Conservation (phyloP, 2,888 invertebrate genomes). For the Timema podura region DNA sequence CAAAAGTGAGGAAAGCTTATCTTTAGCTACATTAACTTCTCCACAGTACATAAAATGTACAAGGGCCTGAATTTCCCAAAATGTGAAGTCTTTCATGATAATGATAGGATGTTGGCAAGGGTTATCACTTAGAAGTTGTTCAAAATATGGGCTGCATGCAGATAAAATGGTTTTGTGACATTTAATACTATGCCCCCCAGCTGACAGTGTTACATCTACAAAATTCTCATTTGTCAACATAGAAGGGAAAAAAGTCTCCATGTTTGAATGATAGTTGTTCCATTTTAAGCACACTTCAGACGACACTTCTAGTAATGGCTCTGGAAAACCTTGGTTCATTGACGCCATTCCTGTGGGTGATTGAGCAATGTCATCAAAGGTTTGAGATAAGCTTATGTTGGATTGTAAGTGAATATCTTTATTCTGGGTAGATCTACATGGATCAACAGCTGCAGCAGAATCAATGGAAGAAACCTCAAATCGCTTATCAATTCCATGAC, state of each 20-base stretch:
- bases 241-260: constrained; percentile 72
- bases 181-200: constrained; percentile 78
- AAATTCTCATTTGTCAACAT: constrained; percentile 74
- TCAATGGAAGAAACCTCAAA: too few species aligned
- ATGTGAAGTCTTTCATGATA: constrained; percentile 48
- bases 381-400: too few species aligned
- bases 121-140: constrained; percentile 72
- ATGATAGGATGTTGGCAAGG: constrained; percentile 80
- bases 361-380: too few species aligned
- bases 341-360: too few species aligned
- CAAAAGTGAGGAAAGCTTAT: constrained; percentile 46
- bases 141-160: constrained; percentile 81
- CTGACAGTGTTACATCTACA: constrained; percentile 84
- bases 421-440: too few species aligned
- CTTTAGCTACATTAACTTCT: constrained; percentile 49
- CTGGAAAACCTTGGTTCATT: neutral
- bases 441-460: too few species aligned
- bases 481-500: too few species aligned
- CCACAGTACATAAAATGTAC: constrained; percentile 54
- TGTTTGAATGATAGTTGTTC: constrained; percentile 78
- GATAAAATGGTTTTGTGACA: constrained; percentile 85
- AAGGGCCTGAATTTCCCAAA: constrained; percentile 49
- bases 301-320: constrained; percentile 9
- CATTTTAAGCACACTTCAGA: constrained; percentile 61
- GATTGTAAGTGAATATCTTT: too few species aligned